Evolutionary conservation across 2,888 invertebrate species (phyloP).

Genomic region (Aspidiotus destructor): DNA sequence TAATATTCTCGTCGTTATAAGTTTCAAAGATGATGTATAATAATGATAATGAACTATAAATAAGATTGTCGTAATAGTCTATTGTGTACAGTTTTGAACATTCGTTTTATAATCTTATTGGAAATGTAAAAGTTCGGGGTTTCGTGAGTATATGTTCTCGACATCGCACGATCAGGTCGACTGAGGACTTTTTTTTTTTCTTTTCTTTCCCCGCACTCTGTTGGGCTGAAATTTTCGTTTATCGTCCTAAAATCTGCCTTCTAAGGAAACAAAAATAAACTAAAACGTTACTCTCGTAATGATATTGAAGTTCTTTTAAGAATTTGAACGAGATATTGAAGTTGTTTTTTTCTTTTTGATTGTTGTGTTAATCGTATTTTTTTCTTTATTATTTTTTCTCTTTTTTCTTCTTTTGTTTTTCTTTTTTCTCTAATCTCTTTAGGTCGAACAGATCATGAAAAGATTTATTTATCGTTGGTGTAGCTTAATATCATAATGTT

Average conservation of each 20-base stretch:
- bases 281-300: not conserved
- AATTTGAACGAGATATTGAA: not conserved
- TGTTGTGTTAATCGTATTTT: constrained; percentile 3
- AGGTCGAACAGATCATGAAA: not conserved
- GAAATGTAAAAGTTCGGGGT: too few species aligned
- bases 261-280: not conserved
- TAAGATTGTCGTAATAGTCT: too few species aligned
- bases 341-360: not conserved
- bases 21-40: too few species aligned
- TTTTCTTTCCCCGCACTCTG: too few species aligned
- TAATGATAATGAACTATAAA: too few species aligned
- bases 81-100: too few species aligned
- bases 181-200: too few species aligned
- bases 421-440: not conserved
- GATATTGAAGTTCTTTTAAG: not conserved
- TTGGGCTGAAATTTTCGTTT: too few species aligned
- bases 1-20: too few species aligned
- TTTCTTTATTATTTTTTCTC: not conserved
- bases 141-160: too few species aligned
- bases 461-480: not conserved
- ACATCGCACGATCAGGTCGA: too few species aligned
- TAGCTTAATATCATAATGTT: not conserved
- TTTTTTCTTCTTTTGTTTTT: constrained; percentile 1
- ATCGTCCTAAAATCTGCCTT: not conserved
- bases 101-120: too few species aligned